These are phyloP conservation scores for Channallabes apus DNA, from an alignment of 2,797 vertebrate genomes.

Conservation along the genomic window DNA sequence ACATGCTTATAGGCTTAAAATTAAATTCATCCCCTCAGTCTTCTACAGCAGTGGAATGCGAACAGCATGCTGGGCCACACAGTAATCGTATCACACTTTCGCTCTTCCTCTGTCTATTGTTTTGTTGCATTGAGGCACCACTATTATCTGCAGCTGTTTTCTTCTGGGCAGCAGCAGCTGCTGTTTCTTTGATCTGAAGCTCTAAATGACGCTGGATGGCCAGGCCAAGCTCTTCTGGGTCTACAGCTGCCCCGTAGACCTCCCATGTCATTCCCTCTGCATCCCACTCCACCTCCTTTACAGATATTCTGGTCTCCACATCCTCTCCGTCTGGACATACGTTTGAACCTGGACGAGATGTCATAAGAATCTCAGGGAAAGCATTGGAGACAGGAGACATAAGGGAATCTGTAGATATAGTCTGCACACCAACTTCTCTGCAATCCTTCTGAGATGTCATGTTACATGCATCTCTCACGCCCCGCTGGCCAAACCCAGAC, in stretches of 20 bases:
- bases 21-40: conserved; percentile 70
- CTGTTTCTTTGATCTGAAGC: conserved; percentile 77
- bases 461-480: conserved; percentile 79
- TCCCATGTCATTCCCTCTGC: conserved; percentile 96
- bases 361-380: conserved; percentile 62
- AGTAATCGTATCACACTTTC: conserved; percentile 78
- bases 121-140: conserved; percentile 42
- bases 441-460: conserved; percentile 78
- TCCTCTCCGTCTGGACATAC: conserved; percentile 21
- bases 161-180: conserved; percentile 40
- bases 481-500: conserved; percentile 32
- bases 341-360: conserved; percentile 38
- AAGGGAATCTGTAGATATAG: conserved; percentile 71
- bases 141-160: conserved; percentile 37
- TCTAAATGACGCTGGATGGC: conserved; percentile 92
- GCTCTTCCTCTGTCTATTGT: conserved; percentile 59
- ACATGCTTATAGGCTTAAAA: conserved; percentile 7
- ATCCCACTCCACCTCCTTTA: conserved; percentile 94
- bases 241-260: conserved; percentile 87
- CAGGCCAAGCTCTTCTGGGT: conserved; percentile 83
- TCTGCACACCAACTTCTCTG: conserved; percentile 85
- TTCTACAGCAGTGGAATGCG: conserved; percentile 71
- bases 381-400: conserved; percentile 69
- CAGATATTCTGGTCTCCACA: conserved; percentile 74
- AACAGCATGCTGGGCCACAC: conserved; percentile 82